A percentile compares a stretch with the other conserved stretches of the same genome.
Conservation (phyloP, 2,113 vertebrate species). For the Oenanthe oenanthe region DNA sequence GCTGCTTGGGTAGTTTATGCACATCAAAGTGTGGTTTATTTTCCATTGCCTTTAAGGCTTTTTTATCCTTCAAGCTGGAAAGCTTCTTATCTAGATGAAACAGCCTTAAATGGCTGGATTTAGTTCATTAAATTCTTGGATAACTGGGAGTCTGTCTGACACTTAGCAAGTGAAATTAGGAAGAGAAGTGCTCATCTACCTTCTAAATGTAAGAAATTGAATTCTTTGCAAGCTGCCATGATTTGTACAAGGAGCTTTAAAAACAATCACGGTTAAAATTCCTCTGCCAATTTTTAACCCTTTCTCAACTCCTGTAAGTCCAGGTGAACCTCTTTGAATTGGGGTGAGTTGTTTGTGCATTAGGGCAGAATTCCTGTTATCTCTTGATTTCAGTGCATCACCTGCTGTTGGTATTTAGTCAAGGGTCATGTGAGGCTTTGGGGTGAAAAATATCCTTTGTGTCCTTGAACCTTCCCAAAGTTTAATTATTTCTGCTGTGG, state of each 20-base stretch:
- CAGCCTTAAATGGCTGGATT: conserved; percentile 43
- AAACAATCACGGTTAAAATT: background rate
- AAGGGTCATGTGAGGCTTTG: fast-evolving
- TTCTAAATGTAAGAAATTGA: background rate
- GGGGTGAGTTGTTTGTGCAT: background rate
- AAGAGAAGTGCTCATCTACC: background rate
- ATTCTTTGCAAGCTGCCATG: background rate
- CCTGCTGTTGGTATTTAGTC: background rate
- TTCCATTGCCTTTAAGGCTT: conserved; percentile 14
- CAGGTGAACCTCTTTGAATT: background rate
- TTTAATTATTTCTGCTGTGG: background rate
- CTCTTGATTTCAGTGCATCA: background rate
- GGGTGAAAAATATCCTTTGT: background rate
- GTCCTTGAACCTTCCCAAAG: background rate
- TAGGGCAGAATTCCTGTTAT: background rate
- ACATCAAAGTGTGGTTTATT: background rate
- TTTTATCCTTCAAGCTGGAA: conserved; percentile 10
- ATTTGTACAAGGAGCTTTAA: background rate
- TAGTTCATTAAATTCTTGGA: conserved; percentile 51
- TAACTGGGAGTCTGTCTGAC: conserved; percentile 47
- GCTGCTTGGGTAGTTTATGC: background rate
- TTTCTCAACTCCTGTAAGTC: background rate
- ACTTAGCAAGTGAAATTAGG: conserved; percentile 18
- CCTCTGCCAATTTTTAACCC: background rate
- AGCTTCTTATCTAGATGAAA: conserved; percentile 43